Percentiles rank a stretch among this genome's conserved stretches.
These are phyloP conservation scores for Choreutis nemorana DNA, from an alignment of 2,888 invertebrate species.

Conservation along the genomic window DNA sequence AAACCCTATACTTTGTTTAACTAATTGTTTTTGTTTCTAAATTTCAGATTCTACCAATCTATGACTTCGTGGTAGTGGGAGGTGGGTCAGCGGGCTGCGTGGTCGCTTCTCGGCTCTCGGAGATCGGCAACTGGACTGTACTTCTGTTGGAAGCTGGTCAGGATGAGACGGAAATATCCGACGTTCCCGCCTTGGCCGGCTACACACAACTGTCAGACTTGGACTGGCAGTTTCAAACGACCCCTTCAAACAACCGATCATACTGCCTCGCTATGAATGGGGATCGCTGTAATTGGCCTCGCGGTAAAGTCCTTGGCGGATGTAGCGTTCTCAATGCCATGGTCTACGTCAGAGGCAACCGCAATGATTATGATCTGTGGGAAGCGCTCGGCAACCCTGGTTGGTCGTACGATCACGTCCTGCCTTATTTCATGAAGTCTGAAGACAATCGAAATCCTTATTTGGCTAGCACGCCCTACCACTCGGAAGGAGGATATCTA, in stretches of 20 bases:
- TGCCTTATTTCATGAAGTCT: slow-evolving; percentile 87
- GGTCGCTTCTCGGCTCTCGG: slow-evolving; percentile 83
- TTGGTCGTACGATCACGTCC: slow-evolving; percentile 84
- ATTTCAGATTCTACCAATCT: slow-evolving; percentile 75
- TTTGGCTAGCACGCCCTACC: slow-evolving; percentile 76
- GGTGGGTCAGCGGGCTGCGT: slow-evolving; percentile 92
- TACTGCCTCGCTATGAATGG: slow-evolving; percentile 89
- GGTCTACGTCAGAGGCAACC: slow-evolving; percentile 90
- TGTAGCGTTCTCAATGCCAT: slow-evolving; percentile 89
- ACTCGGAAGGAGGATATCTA: slow-evolving; percentile 79
- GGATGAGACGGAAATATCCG: slow-evolving; percentile 88
- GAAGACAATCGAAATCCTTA: slow-evolving; percentile 90
- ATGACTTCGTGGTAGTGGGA: slow-evolving; percentile 88
- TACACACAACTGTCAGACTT: slow-evolving; percentile 86
- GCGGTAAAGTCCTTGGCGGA: slow-evolving; percentile 91
- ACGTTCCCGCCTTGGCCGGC: slow-evolving; percentile 84
- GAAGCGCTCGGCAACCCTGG: slow-evolving; percentile 82
- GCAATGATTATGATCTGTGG: slow-evolving; percentile 89
- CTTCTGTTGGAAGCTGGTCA: slow-evolving; percentile 86
- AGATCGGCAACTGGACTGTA: slow-evolving; percentile 82
- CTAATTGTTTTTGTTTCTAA: slow-evolving; percentile 5
- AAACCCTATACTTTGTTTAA: no score
- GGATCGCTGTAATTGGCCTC: slow-evolving; percentile 89
- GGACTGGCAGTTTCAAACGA: slow-evolving; percentile 93
- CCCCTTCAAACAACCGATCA: slow-evolving; percentile 77